Evolutionary conservation across 1,140 invertebrate species (phyloP).

Genomic region (Sitodiplosis mosellana): DNA sequence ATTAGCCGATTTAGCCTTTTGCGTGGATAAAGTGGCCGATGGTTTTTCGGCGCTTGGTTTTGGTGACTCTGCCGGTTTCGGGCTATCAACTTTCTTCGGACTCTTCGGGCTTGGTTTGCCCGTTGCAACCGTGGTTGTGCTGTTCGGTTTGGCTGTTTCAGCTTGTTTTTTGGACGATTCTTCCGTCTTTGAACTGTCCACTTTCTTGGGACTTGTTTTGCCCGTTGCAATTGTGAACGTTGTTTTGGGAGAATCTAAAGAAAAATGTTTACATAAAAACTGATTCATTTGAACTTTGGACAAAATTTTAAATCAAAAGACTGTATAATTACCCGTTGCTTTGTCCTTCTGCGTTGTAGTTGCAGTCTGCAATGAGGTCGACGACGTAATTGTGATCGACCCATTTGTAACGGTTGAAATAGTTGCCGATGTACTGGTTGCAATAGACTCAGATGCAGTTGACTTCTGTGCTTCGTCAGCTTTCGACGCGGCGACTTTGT

Average conservation of each 20-base stretch:
- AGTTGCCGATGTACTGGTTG: not conserved
- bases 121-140: constrained; percentile 4
- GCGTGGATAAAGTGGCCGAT: constrained; percentile 15
- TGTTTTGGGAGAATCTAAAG: no score
- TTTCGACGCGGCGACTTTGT: constrained; percentile 9
- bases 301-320: no score
- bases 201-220: no score
- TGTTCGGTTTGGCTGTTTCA: constrained; percentile 3
- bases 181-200: no score
- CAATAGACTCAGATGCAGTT: not conserved
- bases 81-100: constrained; percentile 20
- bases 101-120: constrained; percentile 15
- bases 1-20: constrained; percentile 9
- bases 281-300: no score
- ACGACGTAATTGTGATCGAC: no score
- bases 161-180: no score
- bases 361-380: no score
- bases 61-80: constrained; percentile 13
- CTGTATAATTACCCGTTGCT: no score
- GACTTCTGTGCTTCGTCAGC: not conserved
- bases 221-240: no score
- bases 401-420: constrained; percentile 5
- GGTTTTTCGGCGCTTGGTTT: constrained; percentile 10
- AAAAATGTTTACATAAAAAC: no score
- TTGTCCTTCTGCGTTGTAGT: no score